Conservation (phyloP, 2,113 vertebrate genomes). For the Sardina pilchardus region DNA sequence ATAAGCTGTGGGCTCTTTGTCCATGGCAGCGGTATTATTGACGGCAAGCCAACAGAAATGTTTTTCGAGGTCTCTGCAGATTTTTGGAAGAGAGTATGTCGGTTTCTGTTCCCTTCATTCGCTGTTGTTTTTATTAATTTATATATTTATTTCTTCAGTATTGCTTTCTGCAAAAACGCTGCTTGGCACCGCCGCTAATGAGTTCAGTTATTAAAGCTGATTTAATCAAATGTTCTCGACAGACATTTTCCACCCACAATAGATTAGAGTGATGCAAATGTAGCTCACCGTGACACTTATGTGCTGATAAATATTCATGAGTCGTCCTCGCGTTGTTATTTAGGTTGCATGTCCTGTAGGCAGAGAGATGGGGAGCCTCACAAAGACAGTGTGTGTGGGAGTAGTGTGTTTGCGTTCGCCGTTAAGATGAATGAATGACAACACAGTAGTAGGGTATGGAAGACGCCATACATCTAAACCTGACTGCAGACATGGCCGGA, state of each 20-base stretch:
- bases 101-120: neutral
- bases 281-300: conserved; percentile 59
- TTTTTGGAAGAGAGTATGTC: neutral
- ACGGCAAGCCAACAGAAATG: neutral
- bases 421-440: neutral
- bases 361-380: conserved; percentile 58
- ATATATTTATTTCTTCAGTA: neutral
- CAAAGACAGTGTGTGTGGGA: conserved; percentile 61
- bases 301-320: conserved; percentile 74
- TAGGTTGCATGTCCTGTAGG: conserved; percentile 61
- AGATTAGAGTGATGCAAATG: conserved; percentile 70
- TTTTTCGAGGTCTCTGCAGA: neutral
- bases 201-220: conserved; percentile 45
- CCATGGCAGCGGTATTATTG: neutral
- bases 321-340: conserved; percentile 72
- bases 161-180: conserved; percentile 18
- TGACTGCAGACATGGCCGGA: neutral
- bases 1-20: neutral
- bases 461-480: neutral
- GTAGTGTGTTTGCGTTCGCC: neutral
- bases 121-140: neutral
- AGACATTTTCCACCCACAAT: conserved; percentile 65
- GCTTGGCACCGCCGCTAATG: conserved; percentile 28
- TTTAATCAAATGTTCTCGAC: conserved; percentile 51
- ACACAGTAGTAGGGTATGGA: neutral